Conservation (phyloP, 92 coral and sea anemone genomes). For the Epizoanthus scotinus region DNA sequence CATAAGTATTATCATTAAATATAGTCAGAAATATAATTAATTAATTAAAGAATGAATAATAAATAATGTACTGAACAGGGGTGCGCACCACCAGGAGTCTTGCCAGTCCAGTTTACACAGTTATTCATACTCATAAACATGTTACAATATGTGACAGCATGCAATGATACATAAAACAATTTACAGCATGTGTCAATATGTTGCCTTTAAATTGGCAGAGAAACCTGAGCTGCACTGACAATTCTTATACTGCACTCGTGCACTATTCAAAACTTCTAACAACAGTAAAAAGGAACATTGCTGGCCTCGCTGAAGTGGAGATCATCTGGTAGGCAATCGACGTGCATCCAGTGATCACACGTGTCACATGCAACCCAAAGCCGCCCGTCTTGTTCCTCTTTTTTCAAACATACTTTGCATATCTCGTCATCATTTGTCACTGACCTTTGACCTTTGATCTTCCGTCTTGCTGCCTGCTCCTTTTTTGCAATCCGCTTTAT, state of each 20-base stretch:
- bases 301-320: conserved; percentile 7
- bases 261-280: not conserved
- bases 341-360: conserved; percentile 19
- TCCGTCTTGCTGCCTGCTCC: not conserved
- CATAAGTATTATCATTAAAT: no score
- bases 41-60: no score
- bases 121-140: no score
- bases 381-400: not conserved
- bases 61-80: not conserved
- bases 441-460: not conserved
- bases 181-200: no score
- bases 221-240: no score
- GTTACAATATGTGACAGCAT: no score
- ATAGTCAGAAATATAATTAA: no score
- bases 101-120: no score
- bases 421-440: conserved; percentile 12
- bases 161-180: no score
- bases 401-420: conserved; percentile 10
- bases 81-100: no score
- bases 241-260: not conserved
- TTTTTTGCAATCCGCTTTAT: not conserved
- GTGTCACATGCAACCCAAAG: conserved; percentile 21
- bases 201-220: no score
- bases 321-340: conserved; percentile 23
- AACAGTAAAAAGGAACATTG: conserved; percentile 10